Evolutionary conservation across 2,888 invertebrate genomes (phyloP).

Genomic region (Noctua comes): DNA sequence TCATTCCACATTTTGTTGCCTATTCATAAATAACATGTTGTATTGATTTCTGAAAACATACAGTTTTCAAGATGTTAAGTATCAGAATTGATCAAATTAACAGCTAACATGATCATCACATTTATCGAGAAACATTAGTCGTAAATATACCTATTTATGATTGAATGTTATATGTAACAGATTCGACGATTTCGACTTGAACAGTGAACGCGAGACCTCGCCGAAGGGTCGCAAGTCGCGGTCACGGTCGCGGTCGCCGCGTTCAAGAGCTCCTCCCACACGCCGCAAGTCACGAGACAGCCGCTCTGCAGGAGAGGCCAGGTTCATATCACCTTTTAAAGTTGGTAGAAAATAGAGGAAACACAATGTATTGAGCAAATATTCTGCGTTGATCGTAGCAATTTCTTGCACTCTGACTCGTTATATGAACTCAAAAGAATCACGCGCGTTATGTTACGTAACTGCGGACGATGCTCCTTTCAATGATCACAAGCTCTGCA

Average conservation of each 20-base stretch:
- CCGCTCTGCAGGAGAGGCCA: constrained; percentile 84
- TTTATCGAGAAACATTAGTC: background rate
- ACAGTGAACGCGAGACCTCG: constrained; percentile 87
- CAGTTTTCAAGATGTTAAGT: background rate
- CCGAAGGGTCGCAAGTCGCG: constrained; percentile 79
- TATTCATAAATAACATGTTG: background rate
- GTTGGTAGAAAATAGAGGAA: constrained; percentile 27
- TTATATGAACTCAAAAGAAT: background rate
- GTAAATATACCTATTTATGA: constrained; percentile 1
- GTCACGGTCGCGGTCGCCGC: constrained; percentile 78
- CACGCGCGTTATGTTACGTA: background rate
- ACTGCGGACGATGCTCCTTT: background rate
- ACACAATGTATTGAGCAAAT: background rate
- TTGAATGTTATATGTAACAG: constrained; percentile 68
- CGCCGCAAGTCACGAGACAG: constrained; percentile 86
- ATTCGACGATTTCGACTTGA: constrained; percentile 89
- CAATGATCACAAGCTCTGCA: constrained; percentile 5
- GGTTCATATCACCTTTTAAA: constrained; percentile 69
- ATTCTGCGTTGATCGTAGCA: constrained; percentile 23
- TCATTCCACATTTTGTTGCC: constrained; percentile 34
- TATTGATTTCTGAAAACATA: background rate
- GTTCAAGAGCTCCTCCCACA: constrained; percentile 69
- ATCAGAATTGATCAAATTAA: background rate
- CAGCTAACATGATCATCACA: background rate
- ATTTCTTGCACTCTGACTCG: background rate